Evolutionary conservation across 2,113 vertebrate species (phyloP).

Genomic region (Hiodon tergisus): DNA sequence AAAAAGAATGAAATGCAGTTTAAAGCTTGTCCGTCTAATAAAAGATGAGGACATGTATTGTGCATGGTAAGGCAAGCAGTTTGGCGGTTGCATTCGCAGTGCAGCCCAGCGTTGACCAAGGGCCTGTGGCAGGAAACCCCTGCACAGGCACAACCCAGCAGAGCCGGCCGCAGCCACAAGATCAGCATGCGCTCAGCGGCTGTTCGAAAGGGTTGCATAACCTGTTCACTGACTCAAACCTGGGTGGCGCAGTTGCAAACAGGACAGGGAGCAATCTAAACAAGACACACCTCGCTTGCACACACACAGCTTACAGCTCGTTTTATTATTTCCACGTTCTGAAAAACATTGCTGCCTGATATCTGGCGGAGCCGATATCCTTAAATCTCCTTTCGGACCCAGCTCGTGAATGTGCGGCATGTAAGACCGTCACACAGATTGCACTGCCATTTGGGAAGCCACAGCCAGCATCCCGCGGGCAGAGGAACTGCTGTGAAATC

Average conservation of each 20-base stretch:
- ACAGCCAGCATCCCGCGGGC: too few species aligned
- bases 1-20: too few species aligned
- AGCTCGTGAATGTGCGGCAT: too few species aligned
- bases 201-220: neutral
- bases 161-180: neutral
- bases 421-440: too few species aligned
- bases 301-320: neutral
- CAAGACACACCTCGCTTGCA: neutral
- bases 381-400: too few species aligned
- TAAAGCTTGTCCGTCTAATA: neutral
- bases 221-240: neutral
- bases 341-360: too few species aligned
- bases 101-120: slow-evolving; percentile 20
- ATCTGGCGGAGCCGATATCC: too few species aligned
- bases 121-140: neutral
- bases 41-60: slow-evolving; percentile 5
- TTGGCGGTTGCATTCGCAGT: neutral
- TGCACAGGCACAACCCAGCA: neutral
- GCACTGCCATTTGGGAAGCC: too few species aligned
- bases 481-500: neutral
- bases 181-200: neutral
- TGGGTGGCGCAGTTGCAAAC: neutral
- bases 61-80: neutral
- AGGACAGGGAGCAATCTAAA: neutral
- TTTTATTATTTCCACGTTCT: too few species aligned